A percentile compares a stretch with the other conserved stretches of the same genome.
Evolutionary conservation across 1,140 invertebrate species (phyloP).

Genomic region (Eufriesea mexicana): DNA sequence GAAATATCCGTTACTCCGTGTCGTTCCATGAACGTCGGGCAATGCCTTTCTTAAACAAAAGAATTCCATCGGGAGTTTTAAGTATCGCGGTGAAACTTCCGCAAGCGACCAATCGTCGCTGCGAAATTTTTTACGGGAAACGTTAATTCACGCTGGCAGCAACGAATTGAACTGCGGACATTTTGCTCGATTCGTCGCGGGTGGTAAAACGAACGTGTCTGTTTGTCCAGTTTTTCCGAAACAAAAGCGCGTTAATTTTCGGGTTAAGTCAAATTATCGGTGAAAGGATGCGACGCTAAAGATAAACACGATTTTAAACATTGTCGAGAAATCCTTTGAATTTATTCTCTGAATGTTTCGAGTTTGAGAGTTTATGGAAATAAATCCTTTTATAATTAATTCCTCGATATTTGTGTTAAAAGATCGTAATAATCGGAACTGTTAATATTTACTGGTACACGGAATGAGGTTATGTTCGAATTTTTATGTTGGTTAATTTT

Average conservation of each 20-base stretch:
- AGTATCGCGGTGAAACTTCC: neutral
- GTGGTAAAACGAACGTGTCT: slow-evolving; percentile 52
- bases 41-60: neutral
- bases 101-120: neutral
- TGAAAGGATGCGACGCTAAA: slow-evolving; percentile 26
- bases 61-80: neutral
- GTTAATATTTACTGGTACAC: neutral
- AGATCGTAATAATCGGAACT: neutral
- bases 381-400: neutral
- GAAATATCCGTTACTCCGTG: neutral
- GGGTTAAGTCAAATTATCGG: slow-evolving; percentile 12
- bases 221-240: slow-evolving; percentile 36
- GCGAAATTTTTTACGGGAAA: neutral
- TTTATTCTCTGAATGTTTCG: neutral
- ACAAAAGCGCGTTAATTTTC: slow-evolving; percentile 46
- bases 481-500: neutral
- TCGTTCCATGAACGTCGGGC: neutral
- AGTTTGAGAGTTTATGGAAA: neutral
- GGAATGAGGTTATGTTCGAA: neutral
- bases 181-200: slow-evolving; percentile 44
- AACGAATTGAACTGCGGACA: slow-evolving; percentile 20
- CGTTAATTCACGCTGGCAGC: neutral
- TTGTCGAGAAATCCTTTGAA: neutral
- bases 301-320: neutral
- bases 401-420: neutral